Evolutionary conservation across 1,140 invertebrate genomes (phyloP), one percentile per base, ranked within the genome.

Genomic region (Cyphomyrmex costatus): DNA sequence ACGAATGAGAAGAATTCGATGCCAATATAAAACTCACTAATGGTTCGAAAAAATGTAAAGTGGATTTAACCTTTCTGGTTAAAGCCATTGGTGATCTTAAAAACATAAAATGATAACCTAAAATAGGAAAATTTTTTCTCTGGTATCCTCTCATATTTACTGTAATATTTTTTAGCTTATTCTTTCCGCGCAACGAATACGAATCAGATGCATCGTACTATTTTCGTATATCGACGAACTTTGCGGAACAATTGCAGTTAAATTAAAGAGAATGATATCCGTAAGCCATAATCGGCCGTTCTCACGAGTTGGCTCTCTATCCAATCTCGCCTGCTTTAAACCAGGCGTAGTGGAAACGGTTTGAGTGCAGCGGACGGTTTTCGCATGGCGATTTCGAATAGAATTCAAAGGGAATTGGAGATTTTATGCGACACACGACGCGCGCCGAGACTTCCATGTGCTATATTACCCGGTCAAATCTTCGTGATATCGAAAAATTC

Each of bases 361-460:
- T 60, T 56, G 68, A 33, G 27, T 73, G 79, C 68, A 60, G 33
- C 53, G 66, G 56, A 14, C 21, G 77, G 63, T 68, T 80, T 53
- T 70, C 30, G 77, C 77, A 78, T 78, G 65, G 53, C 53, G 68
- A 63, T 73, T 21, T 21, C 46, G 71, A 89, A 90, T 89, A 73
- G 70, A 63, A 82, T 86, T 87, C 83, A 71, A 88, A 65, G 84
- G 82, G 89, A 51, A 86, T 83, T 71, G 66, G 66, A 70, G 46
- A 86, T 86, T 68, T 68, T 42, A 60, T 58, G 56, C 56, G 36
- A 46, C 30, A 74, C 27, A 42, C 24, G 86, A 86, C 46, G 53
- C 21, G 30, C 16, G 63, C 14, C 51, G 51, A 70, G 27, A 36
- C 14, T 21, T 16, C 14, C 21, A 24, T 68, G 3, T 65, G 61